A percentile compares a stretch with the other conserved stretches of the same genome.
Evolutionary conservation across 2,797 vertebrate species (phyloP).

Genomic region (Clarias pachynema): DNA sequence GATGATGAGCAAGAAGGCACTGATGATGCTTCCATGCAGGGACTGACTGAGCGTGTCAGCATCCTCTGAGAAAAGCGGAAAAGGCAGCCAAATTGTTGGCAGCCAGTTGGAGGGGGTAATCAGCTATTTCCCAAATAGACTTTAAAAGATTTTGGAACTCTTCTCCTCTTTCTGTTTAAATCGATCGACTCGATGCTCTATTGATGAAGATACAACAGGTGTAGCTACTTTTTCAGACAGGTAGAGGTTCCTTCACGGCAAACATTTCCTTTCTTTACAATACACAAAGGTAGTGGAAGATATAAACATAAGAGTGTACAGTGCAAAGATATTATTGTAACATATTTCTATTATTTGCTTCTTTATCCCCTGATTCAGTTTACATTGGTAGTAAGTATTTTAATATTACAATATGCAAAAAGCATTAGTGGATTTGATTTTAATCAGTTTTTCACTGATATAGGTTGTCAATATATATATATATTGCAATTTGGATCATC

Average conservation of each 20-base stretch:
- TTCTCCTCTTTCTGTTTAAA: neutral
- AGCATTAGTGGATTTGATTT: constrained; percentile 15
- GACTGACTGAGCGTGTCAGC: constrained; percentile 87
- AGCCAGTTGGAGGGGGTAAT: neutral
- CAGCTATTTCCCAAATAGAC: neutral
- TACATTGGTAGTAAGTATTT: constrained; percentile 10
- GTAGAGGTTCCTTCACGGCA: neutral
- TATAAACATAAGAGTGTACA: constrained; percentile 6
- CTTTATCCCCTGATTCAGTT: constrained; percentile 6
- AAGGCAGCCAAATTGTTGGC: neutral
- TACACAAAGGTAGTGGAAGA: neutral
- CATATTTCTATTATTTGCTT: neutral
- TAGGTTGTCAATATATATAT: neutral
- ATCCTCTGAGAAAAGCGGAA: constrained; percentile 74
- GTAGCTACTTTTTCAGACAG: neutral
- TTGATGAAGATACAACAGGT: neutral
- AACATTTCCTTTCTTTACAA: constrained; percentile 2
- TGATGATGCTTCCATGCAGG: constrained; percentile 82
- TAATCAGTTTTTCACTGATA: constrained; percentile 14
- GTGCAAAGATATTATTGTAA: neutral
- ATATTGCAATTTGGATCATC: neutral
- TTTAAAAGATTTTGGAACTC: neutral
- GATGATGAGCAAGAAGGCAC: constrained; percentile 67
- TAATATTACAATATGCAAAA: neutral
- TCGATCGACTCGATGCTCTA: neutral